Conservation (phyloP, 2,888 invertebrate species). For the Sepiola atlantica region DNA sequence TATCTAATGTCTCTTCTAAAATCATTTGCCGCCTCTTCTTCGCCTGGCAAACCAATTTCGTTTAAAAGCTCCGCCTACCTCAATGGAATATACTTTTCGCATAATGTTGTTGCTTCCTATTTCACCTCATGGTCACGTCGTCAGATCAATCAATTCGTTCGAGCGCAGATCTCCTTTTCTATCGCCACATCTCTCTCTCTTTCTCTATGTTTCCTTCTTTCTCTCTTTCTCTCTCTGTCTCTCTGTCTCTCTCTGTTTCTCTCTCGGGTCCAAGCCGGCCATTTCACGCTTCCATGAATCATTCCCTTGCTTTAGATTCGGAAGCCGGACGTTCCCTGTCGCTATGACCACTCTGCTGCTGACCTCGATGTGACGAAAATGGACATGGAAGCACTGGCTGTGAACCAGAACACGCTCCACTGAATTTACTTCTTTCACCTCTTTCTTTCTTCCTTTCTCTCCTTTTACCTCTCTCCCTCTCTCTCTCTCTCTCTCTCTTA, state of each 20-base stretch:
- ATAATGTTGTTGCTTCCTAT: neutral
- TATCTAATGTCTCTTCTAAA: neutral
- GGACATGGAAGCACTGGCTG: constrained; percentile 32
- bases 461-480: too few relatives aligned
- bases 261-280: neutral
- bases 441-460: too few relatives aligned
- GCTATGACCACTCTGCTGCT: neutral
- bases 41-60: neutral
- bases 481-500: too few relatives aligned
- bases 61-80: neutral
- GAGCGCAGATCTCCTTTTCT: neutral
- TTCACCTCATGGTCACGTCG: neutral
- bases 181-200: too few relatives aligned
- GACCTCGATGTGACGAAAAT: neutral
- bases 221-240: too few relatives aligned
- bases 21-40: neutral
- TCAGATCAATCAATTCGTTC: neutral
- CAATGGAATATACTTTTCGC: neutral
- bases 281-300: neutral
- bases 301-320: neutral
- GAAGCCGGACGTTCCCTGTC: neutral
- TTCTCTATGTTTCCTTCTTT: too few relatives aligned
- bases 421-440: neutral
- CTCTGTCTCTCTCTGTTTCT: too few relatives aligned
- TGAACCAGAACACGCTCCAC: neutral